A percentile compares a stretch with the other conserved stretches of the same genome.
Conservation (phyloP, 2,797 vertebrate species). For the Danionella dracula region DNA sequence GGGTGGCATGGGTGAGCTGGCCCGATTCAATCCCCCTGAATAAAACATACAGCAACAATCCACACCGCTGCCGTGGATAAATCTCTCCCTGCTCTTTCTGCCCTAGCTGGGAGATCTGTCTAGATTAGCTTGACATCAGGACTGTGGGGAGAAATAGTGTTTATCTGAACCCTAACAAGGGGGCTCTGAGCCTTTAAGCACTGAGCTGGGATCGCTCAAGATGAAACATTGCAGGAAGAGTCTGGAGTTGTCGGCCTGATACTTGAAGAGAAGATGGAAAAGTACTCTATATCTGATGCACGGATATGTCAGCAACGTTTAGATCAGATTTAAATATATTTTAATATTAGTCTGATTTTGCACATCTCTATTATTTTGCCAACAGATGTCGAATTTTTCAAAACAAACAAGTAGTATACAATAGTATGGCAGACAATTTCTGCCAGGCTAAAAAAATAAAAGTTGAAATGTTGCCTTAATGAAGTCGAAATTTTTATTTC, state of each 20-base stretch:
- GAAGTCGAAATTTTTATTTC: too few species aligned
- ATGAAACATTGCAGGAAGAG: slow-evolving; percentile 49
- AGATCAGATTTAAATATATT: too few species aligned
- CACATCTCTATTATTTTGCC: too few species aligned
- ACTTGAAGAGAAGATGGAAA: neutral
- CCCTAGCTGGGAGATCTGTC: slow-evolving; percentile 58
- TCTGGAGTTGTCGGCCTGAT: slow-evolving; percentile 24
- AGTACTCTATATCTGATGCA: too few species aligned
- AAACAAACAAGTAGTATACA: too few species aligned
- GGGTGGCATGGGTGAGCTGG: slow-evolving; percentile 48
- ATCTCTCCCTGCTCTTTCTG: slow-evolving; percentile 54
- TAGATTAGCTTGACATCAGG: slow-evolving; percentile 60
- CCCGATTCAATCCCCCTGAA: slow-evolving; percentile 50
- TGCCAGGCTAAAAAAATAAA: too few species aligned
- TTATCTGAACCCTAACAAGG: slow-evolving; percentile 55
- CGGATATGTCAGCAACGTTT: too few species aligned
- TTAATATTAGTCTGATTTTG: too few species aligned
- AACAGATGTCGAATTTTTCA: too few species aligned
- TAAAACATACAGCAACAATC: slow-evolving; percentile 53
- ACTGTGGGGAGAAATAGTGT: slow-evolving; percentile 53
- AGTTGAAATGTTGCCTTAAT: too few species aligned
- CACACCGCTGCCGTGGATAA: slow-evolving; percentile 59
- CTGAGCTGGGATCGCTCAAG: slow-evolving; percentile 45
- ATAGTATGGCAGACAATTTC: too few species aligned
- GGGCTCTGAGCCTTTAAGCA: slow-evolving; percentile 49